Base-by-base conservation (phyloP, 23 tunicate species). In the Styela clava region DNA sequence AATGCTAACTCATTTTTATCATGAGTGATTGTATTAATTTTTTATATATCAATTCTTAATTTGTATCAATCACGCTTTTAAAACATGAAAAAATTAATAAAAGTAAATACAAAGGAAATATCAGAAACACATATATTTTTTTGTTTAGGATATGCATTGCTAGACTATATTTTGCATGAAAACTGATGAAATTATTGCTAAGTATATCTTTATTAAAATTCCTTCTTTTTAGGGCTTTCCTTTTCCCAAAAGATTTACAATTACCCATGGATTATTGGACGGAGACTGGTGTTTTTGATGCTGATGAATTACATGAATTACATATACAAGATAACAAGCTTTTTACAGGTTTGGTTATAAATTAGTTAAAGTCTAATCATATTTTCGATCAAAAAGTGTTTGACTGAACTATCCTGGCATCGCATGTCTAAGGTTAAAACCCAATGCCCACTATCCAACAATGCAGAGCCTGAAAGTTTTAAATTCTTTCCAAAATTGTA, bases 181-280 rank as follows among this genome's bases (percentile, higher is more conserved):
- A 32, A 74, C 12, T 74, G 23, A 18, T 74, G 24, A 24, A 20
- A 19, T 20, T 68, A 20, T 23, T 18, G 16, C 22, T 68, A n/a
- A n/a, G n/a, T n/a, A n/a, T n/a, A n/a, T n/a, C n/a, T n/a, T n/a
- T n/a, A n/a, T n/a, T n/a, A n/a, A n/a, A n/a, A n/a, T n/a, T n/a
- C n/a, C n/a, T n/a, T n/a, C n/a, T 73, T 33, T 44, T 31, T 64
- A 93, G 98, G 98, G 79, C 87, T 3, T 93, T 93, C 63, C 69
- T 93, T 28, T 84, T 87, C 64, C 98, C 98, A 3, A 93, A 93
- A 84, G 98, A 93, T 64, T 51, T 88, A 21, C 95, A 93, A 85
- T 62, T 93, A 21, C 83, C 86, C 12, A 68, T 84, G 52, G 98
- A 85, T 73, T 88, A 93, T 76, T 93, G 98, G 98, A 89, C 98